Evolutionary conservation across 2,888 invertebrate species (phyloP), one percentile per base, ranked within the genome.

Genomic region (Phaedon cochleariae): DNA sequence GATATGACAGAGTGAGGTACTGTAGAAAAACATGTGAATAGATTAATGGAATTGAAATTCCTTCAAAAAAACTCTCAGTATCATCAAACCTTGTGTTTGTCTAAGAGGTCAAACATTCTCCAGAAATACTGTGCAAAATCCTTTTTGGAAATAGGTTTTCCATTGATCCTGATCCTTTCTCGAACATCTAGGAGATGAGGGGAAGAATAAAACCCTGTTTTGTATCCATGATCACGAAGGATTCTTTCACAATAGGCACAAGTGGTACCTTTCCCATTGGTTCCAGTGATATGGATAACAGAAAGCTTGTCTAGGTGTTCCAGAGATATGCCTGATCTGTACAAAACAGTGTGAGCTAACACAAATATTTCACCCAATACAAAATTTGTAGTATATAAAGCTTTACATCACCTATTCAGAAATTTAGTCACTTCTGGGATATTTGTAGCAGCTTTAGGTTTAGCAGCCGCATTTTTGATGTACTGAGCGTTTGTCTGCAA

Each of bases 231-330:
- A 21, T 89, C 85, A 0, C 95, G 89, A 9, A 99, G 86, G 67
- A 99, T 94, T 0, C 92, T 90, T 82, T 99, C 99, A 71, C 92
- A 90, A 83, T 95, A 91, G 0, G 97, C 96, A 81, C 97, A 97
- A 0, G 97, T 97, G 17, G 97, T 96, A 20, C 94, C 95, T 89
- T 99, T 99, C 58, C 98, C 99, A 85, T 99, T 99, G 0, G 98
- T 98, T 9, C 99, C 99, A 65, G 96, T 90, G 5, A 99, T 91
- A 85, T 99, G 99, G 77, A 99, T 96, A 46, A 97, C 89, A 59
- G 94, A 92, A 17, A 97, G 81, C 59, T 86, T 84, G 75, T 94
- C 91, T 61, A 97, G 81, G 68, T 89, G 88, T 0, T 89, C 85
- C 18, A 90, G 68, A 0, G 85, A 82, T 1, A 94, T 80, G 18